A percentile compares a stretch with the other conserved stretches of the same genome.
phyloP scores from a whole-genome alignment of 2,888 invertebrate species.

The Leucophenga maculata region DNA sequence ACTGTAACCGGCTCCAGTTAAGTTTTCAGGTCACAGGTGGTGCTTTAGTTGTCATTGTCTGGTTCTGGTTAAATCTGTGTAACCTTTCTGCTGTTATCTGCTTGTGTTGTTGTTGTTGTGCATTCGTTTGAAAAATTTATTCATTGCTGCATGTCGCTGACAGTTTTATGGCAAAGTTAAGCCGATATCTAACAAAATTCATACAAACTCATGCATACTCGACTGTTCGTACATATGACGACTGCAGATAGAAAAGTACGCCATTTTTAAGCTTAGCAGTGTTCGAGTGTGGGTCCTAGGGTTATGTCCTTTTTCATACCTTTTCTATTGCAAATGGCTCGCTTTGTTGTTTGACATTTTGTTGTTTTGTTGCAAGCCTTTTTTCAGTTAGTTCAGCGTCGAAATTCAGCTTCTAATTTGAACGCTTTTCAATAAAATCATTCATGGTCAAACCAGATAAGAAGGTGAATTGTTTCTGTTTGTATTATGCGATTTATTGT shows the following conservation, averaged over 20 bases:
- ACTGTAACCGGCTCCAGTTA: conserved; percentile 10
- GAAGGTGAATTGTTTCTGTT: conserved; percentile 37
- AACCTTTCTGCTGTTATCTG: conserved; percentile 47
- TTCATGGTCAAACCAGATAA: conserved; percentile 63
- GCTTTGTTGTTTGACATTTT: neutral
- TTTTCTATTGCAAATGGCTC: conserved; percentile 49
- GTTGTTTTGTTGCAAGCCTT: conserved; percentile 32
- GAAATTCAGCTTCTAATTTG: conserved; percentile 57
- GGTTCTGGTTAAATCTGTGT: conserved; percentile 22
- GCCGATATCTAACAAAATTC: conserved; percentile 52
- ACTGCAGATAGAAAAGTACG: conserved; percentile 51
- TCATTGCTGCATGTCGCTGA: conserved; percentile 59
- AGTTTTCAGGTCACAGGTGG: conserved; percentile 63
- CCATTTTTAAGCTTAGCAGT: conserved; percentile 54
- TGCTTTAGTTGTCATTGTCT: conserved; percentile 53
- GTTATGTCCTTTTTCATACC: conserved; percentile 45
- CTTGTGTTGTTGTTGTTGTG: conserved; percentile 43
- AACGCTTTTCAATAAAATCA: conserved; percentile 56
- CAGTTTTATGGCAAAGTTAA: conserved; percentile 65
- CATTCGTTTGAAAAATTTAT: conserved; percentile 65
- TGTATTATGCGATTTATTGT: too few relatives aligned
- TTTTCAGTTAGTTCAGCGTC: conserved; percentile 39
- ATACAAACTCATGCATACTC: neutral
- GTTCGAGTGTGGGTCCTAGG: neutral
- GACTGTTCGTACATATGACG: conserved; percentile 60